Evolutionary conservation across 64 coral and sea anemone genomes (phyloP).

Genomic region (Stichodactyla helianthus): DNA sequence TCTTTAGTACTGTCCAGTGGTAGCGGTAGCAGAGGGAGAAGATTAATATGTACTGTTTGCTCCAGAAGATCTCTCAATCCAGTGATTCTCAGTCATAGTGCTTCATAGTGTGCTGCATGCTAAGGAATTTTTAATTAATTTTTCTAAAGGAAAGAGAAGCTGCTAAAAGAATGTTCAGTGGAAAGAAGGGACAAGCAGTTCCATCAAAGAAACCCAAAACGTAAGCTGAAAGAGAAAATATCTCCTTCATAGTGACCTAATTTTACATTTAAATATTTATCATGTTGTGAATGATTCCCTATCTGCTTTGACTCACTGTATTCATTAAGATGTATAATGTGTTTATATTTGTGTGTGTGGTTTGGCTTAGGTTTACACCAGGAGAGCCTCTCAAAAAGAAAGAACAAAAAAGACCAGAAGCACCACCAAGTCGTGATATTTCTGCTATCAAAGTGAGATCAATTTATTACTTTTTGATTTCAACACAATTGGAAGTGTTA

Average conservation of each 20-base stretch:
- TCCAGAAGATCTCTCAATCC: too few relatives aligned
- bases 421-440: slow-evolving; percentile 64
- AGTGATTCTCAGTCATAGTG: too few relatives aligned
- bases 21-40: too few relatives aligned
- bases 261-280: too few relatives aligned
- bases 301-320: background rate
- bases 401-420: slow-evolving; percentile 38
- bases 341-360: background rate
- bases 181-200: slow-evolving; percentile 37
- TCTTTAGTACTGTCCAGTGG: too few relatives aligned
- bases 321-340: background rate
- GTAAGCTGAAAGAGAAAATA: slow-evolving; percentile 26
- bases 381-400: slow-evolving; percentile 66
- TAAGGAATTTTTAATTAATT: background rate
- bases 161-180: slow-evolving; percentile 91
- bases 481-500: too few relatives aligned
- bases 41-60: too few relatives aligned
- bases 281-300: too few relatives aligned
- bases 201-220: slow-evolving; percentile 59
- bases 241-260: too few relatives aligned
- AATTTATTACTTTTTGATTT: background rate
- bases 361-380: slow-evolving; percentile 62
- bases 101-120: background rate
- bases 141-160: slow-evolving; percentile 84
- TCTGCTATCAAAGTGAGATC: slow-evolving; percentile 82